Conservation (phyloP, 92 coral and sea anemone species). For the Muricea muricata region DNA sequence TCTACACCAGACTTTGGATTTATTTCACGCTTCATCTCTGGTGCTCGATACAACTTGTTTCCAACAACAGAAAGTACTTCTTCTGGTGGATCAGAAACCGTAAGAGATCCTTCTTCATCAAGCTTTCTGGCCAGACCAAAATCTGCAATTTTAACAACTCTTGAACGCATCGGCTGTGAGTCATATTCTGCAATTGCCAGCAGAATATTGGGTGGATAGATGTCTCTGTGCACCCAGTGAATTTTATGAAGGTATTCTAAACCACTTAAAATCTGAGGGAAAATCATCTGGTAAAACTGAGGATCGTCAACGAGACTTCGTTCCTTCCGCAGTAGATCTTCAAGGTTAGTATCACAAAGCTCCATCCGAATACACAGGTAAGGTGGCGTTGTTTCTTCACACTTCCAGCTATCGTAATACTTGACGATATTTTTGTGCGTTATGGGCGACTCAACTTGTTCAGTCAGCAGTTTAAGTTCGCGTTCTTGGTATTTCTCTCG, state of each 20-base stretch:
- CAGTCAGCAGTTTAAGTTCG: constrained; percentile 1
- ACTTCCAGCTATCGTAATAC: not conserved
- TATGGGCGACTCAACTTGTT: not conserved
- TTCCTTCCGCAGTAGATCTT: not conserved
- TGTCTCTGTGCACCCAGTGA: not conserved
- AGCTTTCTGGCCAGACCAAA: constrained; percentile 10
- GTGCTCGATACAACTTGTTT: constrained; percentile 9
- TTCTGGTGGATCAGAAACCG: not conserved
- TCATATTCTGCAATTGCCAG: not conserved
- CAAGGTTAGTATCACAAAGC: not conserved
- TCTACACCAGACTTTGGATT: no score
- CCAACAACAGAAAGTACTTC: not conserved
- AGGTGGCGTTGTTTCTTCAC: not conserved
- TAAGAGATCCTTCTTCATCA: not conserved
- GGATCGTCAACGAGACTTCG: not conserved
- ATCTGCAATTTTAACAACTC: not conserved
- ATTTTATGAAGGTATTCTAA: not conserved
- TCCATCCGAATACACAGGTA: not conserved
- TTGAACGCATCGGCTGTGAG: not conserved
- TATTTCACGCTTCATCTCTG: not conserved
- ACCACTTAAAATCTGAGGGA: constrained; percentile 4
- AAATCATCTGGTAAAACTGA: not conserved
- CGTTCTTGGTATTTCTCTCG: not conserved
- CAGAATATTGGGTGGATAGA: constrained; percentile 6
- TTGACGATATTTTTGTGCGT: not conserved